Conservation (phyloP, 2,113 vertebrate species). For the Cephalopholis sonnerati region DNA sequence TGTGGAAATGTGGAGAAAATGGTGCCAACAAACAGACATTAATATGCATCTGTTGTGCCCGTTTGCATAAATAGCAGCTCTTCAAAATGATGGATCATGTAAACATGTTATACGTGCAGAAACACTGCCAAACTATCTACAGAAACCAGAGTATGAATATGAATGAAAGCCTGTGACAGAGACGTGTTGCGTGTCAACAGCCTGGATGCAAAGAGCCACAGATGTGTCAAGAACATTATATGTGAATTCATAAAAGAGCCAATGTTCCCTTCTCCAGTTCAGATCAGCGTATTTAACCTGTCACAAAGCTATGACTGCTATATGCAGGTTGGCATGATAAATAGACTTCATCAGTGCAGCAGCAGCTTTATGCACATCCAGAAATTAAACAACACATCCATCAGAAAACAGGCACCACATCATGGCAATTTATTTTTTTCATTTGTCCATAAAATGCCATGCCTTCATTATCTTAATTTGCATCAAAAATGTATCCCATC, state of each 20-base stretch:
- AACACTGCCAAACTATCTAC: background rate
- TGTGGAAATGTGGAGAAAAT: background rate
- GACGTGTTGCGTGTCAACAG: slow-evolving; percentile 21
- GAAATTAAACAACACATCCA: background rate
- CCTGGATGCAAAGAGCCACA: slow-evolving; percentile 37
- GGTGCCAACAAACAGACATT: background rate
- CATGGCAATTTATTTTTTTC: background rate
- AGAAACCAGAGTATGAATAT: background rate
- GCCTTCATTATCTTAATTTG: slow-evolving; percentile 45
- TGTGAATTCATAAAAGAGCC: slow-evolving; percentile 7
- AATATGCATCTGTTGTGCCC: background rate
- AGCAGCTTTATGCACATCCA: slow-evolving; percentile 3
- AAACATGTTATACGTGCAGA: background rate
- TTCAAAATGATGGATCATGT: background rate
- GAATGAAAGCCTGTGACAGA: background rate
- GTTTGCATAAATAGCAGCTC: background rate
- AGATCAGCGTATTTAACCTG: slow-evolving; percentile 20
- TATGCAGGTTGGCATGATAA: background rate
- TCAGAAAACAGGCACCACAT: slow-evolving; percentile 21
- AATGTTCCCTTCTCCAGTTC: background rate
- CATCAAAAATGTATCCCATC: slow-evolving; percentile 47
- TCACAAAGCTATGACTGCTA: background rate
- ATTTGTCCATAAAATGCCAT: slow-evolving; percentile 17
- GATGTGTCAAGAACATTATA: slow-evolving; percentile 2
- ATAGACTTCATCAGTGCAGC: background rate